phyloP scores from a whole-genome alignment of 2,113 vertebrate genomes.

The Hydrolagus affinis region DNA sequence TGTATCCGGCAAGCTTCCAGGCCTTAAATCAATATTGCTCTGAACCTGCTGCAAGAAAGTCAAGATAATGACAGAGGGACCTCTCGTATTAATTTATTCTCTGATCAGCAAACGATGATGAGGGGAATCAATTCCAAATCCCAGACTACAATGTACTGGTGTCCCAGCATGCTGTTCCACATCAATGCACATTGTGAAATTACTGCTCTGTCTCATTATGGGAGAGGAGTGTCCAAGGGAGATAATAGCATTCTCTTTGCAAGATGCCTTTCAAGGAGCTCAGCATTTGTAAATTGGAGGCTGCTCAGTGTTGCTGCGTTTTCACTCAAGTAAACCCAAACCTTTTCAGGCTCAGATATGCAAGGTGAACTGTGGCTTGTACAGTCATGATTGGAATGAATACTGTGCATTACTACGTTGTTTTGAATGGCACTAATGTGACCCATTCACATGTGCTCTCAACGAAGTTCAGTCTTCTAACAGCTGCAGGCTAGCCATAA shows the following conservation, averaged over 20 bases:
- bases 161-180: background rate
- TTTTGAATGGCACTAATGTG: background rate
- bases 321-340: background rate
- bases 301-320: constrained; percentile 5
- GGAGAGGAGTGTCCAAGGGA: background rate
- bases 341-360: background rate
- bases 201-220: background rate
- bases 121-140: no score
- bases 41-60: no score
- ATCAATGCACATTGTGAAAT: background rate
- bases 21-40: no score
- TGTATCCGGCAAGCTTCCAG: no score
- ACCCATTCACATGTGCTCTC: background rate
- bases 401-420: background rate
- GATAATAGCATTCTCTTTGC: background rate
- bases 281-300: background rate
- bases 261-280: background rate
- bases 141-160: no score
- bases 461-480: background rate
- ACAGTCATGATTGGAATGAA: constrained; percentile 17
- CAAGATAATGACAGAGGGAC: no score
- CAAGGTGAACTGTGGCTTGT: constrained; percentile 4
- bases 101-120: no score
- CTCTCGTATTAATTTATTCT: no score
- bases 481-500: background rate